Conservation (phyloP, 2,113 vertebrate species). For the Laticauda laticaudata region DNA sequence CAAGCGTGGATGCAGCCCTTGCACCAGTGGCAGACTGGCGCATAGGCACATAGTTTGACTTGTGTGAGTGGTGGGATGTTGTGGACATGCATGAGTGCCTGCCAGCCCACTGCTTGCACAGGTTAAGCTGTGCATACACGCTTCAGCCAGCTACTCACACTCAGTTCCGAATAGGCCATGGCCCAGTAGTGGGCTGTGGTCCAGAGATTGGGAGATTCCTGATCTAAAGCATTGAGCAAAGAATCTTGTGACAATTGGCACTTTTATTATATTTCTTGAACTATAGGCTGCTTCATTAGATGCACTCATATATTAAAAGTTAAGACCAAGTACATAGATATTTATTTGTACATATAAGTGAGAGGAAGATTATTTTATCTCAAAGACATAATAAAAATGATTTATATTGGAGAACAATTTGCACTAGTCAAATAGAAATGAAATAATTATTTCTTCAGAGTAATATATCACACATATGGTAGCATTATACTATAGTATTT, state of each 20-base stretch:
- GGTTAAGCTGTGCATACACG: background rate
- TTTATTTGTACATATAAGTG: background rate
- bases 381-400: background rate
- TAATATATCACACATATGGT: background rate
- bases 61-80: background rate
- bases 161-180: background rate
- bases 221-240: background rate
- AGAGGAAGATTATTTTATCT: background rate
- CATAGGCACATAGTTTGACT: background rate
- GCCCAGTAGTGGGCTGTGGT: too few species aligned
- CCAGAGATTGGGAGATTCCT: too few species aligned
- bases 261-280: background rate
- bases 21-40: background rate
- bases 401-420: background rate
- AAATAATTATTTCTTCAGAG: background rate
- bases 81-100: fast-evolving
- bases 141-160: background rate
- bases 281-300: background rate
- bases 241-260: background rate
- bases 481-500: background rate
- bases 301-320: background rate
- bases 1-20: background rate
- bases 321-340: background rate
- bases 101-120: background rate
- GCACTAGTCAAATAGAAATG: background rate